These are phyloP conservation scores for Cephus pulcher DNA, from an alignment of 2,888 invertebrate genomes.

Conservation along the genomic window DNA sequence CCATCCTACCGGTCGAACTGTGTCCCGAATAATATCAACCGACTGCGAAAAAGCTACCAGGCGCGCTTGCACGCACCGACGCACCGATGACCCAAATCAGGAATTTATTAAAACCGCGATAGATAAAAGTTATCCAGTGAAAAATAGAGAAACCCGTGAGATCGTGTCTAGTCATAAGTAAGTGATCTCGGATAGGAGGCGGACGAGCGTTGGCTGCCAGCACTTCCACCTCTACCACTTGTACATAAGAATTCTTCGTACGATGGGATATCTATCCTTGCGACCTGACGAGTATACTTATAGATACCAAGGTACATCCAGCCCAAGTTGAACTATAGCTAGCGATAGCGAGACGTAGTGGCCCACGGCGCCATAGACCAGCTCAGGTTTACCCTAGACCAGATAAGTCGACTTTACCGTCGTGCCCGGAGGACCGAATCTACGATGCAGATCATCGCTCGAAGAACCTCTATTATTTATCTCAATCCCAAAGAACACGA, in stretches of 20 bases:
- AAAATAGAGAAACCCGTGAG: constrained; percentile 40
- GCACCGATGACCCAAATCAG: constrained; percentile 46
- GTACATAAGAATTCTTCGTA: not conserved
- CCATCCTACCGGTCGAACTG: not conserved
- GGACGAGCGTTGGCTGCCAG: constrained; percentile 11
- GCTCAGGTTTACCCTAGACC: constrained; percentile 37
- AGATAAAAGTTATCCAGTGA: constrained; percentile 48
- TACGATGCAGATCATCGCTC: constrained; percentile 15
- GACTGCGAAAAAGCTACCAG: not conserved
- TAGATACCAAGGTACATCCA: not conserved
- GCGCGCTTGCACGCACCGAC: constrained; percentile 18
- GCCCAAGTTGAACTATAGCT: not conserved
- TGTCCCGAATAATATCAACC: not conserved
- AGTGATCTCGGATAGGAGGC: constrained; percentile 51
- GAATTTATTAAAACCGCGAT: constrained; percentile 50
- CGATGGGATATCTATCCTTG: not conserved
- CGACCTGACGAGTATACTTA: not conserved
- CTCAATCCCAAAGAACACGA: not conserved
- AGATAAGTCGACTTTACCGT: constrained; percentile 47
- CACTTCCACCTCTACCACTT: not conserved
- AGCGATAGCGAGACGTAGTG: not conserved
- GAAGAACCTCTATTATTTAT: constrained; percentile 17
- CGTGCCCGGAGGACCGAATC: constrained; percentile 27
- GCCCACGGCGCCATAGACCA: not conserved
- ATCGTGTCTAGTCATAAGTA: constrained; percentile 60